A percentile compares a stretch with the other conserved stretches of the same genome.
Evolutionary conservation across 2,888 invertebrate species (phyloP).

Genomic region (Drosophila ustulata): DNA sequence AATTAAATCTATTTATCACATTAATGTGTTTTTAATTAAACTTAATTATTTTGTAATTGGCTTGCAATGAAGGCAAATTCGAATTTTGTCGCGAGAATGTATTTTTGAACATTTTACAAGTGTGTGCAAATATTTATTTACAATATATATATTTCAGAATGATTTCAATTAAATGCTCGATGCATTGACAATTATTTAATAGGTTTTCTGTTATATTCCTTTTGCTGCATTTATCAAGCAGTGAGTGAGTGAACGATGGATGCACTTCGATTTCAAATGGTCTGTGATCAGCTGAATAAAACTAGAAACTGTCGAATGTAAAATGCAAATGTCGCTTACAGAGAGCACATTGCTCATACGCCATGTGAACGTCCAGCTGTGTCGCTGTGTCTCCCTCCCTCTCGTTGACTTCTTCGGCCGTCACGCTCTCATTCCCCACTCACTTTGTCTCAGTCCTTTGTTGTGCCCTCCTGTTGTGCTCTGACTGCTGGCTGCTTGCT

Average conservation of each 20-base stretch:
- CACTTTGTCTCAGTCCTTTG: conserved; percentile 15
- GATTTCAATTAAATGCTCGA: no score
- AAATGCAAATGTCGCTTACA: conserved; percentile 49
- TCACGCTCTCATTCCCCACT: conserved; percentile 15
- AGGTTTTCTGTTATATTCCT: no score
- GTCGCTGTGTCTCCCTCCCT: neutral
- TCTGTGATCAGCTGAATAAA: conserved; percentile 26
- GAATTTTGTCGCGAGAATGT: no score
- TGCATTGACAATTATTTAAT: no score
- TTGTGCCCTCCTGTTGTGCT: conserved; percentile 37
- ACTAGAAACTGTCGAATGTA: conserved; percentile 30
- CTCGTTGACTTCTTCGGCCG: no score
- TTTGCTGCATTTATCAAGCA: neutral
- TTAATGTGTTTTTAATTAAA: no score
- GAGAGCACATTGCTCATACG: conserved; percentile 55
- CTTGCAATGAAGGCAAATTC: no score
- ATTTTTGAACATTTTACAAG: no score
- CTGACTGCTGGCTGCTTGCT: conserved; percentile 16
- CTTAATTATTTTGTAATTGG: no score
- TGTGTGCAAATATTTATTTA: no score
- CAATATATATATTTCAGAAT: no score
- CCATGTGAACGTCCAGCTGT: conserved; percentile 48
- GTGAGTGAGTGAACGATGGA: neutral
- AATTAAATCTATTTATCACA: no score
- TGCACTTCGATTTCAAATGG: conserved; percentile 17